These are phyloP conservation scores for Egretta garzetta DNA, from an alignment of 2,113 vertebrate genomes.

Conservation along the genomic window DNA sequence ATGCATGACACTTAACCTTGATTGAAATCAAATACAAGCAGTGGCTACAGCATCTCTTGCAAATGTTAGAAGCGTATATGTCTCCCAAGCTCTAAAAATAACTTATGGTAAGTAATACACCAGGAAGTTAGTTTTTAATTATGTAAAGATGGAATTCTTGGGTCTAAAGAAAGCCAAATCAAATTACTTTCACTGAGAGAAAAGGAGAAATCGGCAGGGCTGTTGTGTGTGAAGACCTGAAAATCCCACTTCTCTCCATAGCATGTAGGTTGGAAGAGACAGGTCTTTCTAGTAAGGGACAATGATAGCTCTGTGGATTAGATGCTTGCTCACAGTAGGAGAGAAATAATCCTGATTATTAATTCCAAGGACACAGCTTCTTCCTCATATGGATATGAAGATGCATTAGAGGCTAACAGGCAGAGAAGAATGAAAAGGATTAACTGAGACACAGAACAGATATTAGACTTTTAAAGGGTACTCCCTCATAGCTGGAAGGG, in stretches of 20 bases:
- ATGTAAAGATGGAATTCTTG: background rate
- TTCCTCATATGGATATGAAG: background rate
- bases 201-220: background rate
- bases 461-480: background rate
- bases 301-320: background rate
- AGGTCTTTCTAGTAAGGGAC: background rate
- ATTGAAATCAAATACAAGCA: background rate
- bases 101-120: background rate
- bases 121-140: background rate
- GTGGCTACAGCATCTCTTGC: background rate
- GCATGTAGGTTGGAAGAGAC: background rate
- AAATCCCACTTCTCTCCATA: background rate
- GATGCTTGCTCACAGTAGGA: background rate
- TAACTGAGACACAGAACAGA: background rate
- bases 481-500: background rate
- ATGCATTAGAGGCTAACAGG: background rate
- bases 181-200: background rate
- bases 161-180: background rate
- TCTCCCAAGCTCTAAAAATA: background rate
- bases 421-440: background rate
- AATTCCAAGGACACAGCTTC: background rate
- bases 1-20: background rate
- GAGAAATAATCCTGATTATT: slow-evolving; percentile 14
- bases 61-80: background rate
- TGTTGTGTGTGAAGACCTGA: background rate